phyloP scores from a whole-genome alignment of 2,888 invertebrate genomes.

The Acanthopleura granulata region DNA sequence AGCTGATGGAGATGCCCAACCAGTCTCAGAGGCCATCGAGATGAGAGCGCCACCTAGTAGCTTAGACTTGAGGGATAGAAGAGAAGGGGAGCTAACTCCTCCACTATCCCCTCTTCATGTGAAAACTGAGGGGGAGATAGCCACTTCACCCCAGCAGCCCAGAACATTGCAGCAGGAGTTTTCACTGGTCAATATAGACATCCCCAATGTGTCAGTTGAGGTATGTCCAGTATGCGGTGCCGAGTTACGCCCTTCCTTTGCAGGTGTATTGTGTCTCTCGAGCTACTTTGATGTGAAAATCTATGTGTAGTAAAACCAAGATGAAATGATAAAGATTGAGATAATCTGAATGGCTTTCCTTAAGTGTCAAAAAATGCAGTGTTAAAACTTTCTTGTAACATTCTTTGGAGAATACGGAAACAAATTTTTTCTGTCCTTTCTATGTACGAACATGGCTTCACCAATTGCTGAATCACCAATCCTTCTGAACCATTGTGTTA shows the following conservation, averaged over 20 bases:
- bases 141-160: slow-evolving; percentile 61
- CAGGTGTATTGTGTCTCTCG: background rate
- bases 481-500: too few species aligned
- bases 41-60: slow-evolving; percentile 14
- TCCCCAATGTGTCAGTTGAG: slow-evolving; percentile 77
- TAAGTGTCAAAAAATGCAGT: too few species aligned
- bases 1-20: slow-evolving; percentile 31
- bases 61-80: background rate
- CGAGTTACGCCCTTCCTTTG: slow-evolving; percentile 58
- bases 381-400: too few species aligned
- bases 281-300: too few species aligned
- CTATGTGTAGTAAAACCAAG: too few species aligned
- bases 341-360: too few species aligned
- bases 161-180: slow-evolving; percentile 82
- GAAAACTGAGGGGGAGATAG: background rate
- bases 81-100: slow-evolving; percentile 4
- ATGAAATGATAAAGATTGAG: too few species aligned
- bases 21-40: background rate
- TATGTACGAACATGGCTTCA: too few species aligned
- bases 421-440: too few species aligned
- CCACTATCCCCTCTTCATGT: background rate
- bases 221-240: slow-evolving; percentile 37
- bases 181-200: slow-evolving; percentile 81
- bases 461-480: too few species aligned
- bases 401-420: too few species aligned